Base-by-base conservation (phyloP, 2,888 invertebrate genomes). In the Nemapogon koenigi region DNA sequence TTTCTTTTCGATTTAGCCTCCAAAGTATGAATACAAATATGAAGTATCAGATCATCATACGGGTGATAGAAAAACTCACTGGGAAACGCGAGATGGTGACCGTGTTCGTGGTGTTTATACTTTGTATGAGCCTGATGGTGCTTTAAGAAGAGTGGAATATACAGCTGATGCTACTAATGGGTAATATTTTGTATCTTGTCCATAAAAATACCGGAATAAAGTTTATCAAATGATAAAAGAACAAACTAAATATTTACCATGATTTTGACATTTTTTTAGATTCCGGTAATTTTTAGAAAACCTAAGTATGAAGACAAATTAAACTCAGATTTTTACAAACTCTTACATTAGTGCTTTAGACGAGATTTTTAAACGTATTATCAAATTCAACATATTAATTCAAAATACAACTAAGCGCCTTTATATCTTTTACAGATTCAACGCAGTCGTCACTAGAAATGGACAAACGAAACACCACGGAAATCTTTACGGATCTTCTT, bases 11-110 rank as follows among this genome's bases (percentile, higher is more conserved):
- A 28, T 16, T 26, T 46, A 42, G 2, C 54, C 78, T 60, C 55
- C 78, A n/a, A 76, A 76, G 49, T 82, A 82, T 50, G 75, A 75
- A 46, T 81, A 72, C 49, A 79, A 72, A 45, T 81, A 81, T 42
- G 81, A 81, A 47, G 81, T 82, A 8, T 64, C 72, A 10, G 81
- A 82, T 45, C 70, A 69, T 30, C 71, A 78, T 48, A 82, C 81
- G 7, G 81, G 81, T 2, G 82, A 82, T 45, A 58, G 70, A 45
- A 80, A 80, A 52, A 67, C 64, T 43, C 79, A 79, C 52, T 75
- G 69, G 69, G 81, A 82, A 58, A 65, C 61, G 38, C 55, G 81
- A 16, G 78, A 81, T 16, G 81, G 81, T 1, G 81, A 81, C 47
- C 58, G 63, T 19, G 81, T 81, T 8, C 65, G 79, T 4, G 81